Evolutionary conservation across 2,113 vertebrate species (phyloP).

Genomic region (Rhinoderma darwinii): DNA sequence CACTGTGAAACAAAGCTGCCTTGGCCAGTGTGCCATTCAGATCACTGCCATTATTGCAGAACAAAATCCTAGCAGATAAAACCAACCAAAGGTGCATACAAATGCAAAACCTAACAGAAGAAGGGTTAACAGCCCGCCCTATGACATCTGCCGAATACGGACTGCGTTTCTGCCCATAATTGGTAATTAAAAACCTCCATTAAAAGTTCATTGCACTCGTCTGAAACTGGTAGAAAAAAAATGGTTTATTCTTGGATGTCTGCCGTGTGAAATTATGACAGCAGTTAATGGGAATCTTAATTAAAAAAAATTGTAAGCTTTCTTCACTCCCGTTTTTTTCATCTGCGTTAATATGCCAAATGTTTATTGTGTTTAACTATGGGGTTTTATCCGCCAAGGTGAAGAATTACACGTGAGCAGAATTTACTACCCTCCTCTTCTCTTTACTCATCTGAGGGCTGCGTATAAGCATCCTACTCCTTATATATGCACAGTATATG

Average conservation of each 20-base stretch:
- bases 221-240: constrained; percentile 59
- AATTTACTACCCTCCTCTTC: neutral
- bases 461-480: neutral
- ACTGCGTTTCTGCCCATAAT: constrained; percentile 62
- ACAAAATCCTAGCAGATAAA: neutral
- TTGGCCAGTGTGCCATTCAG: neutral
- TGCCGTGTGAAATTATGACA: constrained; percentile 65
- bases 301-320: constrained; percentile 65
- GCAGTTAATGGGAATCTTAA: constrained; percentile 69
- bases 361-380: constrained; percentile 33
- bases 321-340: neutral
- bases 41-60: neutral
- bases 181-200: constrained; percentile 70
- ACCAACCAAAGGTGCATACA: neutral
- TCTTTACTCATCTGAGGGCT: neutral
- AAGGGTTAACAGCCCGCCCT: constrained; percentile 28
- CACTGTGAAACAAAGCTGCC: neutral
- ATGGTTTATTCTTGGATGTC: constrained; percentile 64
- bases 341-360: constrained; percentile 24
- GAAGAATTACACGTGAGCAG: neutral
- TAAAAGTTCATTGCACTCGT: constrained; percentile 66
- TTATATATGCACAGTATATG: neutral
- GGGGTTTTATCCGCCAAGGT: neutral
- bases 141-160: constrained; percentile 47
- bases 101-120: neutral